Evolutionary conservation across 2,113 vertebrate species (phyloP), one percentile per base, ranked within the genome.

Genomic region (Cyprinodon brontotheroides): DNA sequence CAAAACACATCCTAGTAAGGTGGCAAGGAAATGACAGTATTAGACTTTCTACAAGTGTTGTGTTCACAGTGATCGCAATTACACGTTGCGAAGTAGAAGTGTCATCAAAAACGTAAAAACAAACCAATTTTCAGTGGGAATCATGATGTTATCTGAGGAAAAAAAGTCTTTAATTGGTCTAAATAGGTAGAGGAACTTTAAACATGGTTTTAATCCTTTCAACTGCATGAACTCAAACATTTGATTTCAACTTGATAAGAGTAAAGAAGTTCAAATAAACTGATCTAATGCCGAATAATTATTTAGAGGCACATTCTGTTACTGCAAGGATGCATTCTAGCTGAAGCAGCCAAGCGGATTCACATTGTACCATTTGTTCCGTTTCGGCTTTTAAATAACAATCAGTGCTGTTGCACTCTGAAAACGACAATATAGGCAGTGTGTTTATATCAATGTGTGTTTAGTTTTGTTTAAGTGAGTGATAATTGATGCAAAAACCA

Each of bases 381-480:
- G 22, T 60, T 29, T n/a, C 22, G 22, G 22, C 57, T 5, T 60
- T 39, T 36, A 17, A 39, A 62, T 29, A 38, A 38, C 17, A 39
- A 20, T 17, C 37, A 39, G 61, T 63, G 61, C 15, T 63, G 12
- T 63, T 63, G 10, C 17, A 39, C 39, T 63, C 15, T 13, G 15
- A 4, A 41, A 65, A 17, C 17, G 29, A 43, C 37, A 62, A 15
- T 3, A 22, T 22, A 14, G 29, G n/a, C n/a, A n/a, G 37, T 59
- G 40, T 36, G 65, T 50, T 61, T 69, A 65, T 65, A 62, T 14
- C 13, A 61, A 61, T 43, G 39, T 36, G 63, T 29, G 15, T 62
- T 70, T 29, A 22, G 63, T 40, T 63, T 15, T 53, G 13, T 1
- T 64, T n/a, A 11, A 57, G 50, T 57, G 45, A 50, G 11, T 72